Evolutionary conservation across 30 jellyfish, hydroid and myxozoan species (phyloP).

Genomic region (Turritopsis dohrnii): DNA sequence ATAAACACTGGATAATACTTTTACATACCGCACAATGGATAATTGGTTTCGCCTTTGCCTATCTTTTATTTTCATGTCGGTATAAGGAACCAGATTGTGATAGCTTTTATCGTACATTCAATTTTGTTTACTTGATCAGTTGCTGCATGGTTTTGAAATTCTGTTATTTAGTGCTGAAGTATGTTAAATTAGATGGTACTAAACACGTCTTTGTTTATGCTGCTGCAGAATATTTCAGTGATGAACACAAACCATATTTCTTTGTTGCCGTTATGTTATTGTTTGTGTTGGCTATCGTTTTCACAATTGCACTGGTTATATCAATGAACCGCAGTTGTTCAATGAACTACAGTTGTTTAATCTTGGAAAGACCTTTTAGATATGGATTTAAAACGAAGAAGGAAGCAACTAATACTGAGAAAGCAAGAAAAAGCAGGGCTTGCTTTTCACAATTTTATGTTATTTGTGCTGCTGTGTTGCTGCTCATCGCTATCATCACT

Average conservation of each 20-base stretch:
- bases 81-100: background rate
- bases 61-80: background rate
- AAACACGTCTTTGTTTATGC: background rate
- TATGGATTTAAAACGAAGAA: background rate
- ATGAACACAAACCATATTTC: background rate
- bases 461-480: background rate
- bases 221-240: background rate
- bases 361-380: background rate
- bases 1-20: background rate
- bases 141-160: slow-evolving; percentile 3
- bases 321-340: background rate
- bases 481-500: background rate
- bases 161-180: background rate
- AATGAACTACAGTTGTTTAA: background rate
- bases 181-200: background rate
- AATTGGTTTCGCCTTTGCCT: background rate
- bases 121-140: background rate
- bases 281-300: background rate
- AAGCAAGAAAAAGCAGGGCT: background rate
- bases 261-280: background rate
- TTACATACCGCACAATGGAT: background rate
- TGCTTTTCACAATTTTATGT: background rate
- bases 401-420: background rate
- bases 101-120: slow-evolving; percentile 3
- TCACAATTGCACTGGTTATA: background rate